Conservation (phyloP, 2,797 vertebrate species). For the Pteropus rufus region DNA sequence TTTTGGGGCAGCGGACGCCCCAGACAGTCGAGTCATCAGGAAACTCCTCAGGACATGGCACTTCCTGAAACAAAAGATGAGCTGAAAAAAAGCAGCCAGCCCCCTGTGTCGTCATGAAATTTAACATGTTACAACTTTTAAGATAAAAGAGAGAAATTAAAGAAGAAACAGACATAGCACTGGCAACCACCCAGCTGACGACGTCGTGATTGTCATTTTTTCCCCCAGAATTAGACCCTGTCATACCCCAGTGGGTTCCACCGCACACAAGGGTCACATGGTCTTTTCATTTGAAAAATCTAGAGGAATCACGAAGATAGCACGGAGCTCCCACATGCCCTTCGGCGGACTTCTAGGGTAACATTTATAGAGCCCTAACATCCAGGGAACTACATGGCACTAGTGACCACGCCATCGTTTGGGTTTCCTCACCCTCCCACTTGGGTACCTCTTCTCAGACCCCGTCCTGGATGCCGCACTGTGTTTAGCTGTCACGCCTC, state of each 20-base stretch:
- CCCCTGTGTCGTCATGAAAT: background rate
- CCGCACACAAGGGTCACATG: background rate
- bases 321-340: background rate
- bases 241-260: background rate
- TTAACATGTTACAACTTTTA: background rate
- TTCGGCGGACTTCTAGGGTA: background rate
- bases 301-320: background rate
- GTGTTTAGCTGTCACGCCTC: background rate
- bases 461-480: background rate
- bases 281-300: background rate
- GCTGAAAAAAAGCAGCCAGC: background rate
- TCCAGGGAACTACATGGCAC: too few species aligned
- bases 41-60: constrained; percentile 76
- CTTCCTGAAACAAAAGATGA: constrained; percentile 75
- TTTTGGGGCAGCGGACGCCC: constrained; percentile 84
- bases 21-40: constrained; percentile 89
- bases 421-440: background rate
- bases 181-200: background rate
- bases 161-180: background rate
- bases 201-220: background rate
- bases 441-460: background rate
- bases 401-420: too few species aligned
- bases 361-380: background rate
- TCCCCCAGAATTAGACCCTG: background rate
- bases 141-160: background rate